Evolutionary conservation across 35 echinoderm and acorn worm genomes (phyloP), one percentile per base, ranked within the genome.

Genomic region (Chiridota heheva): DNA sequence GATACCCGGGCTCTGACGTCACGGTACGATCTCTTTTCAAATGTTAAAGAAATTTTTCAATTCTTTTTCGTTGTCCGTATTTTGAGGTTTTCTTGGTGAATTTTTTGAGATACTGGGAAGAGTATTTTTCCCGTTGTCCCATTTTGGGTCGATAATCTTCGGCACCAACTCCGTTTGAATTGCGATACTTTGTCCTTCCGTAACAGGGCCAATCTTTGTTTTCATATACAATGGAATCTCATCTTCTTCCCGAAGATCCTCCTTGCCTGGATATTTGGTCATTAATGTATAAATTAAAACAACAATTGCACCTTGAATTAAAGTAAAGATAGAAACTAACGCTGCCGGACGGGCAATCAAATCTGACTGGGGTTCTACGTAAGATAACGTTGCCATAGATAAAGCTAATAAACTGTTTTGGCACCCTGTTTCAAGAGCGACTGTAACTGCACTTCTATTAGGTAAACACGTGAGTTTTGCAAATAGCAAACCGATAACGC

Each of bases 341-440:
- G 81, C 24, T 6, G 86, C 80, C 2, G 74, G 40, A 28, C 72
- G 70, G 7, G 71, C 75, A 18, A 91, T 82, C 51, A 96, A 41
- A 30, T 85, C 88, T 1, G 87, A 76, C 56, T 81, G 83, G 7
- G 88, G 88, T 22, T 83, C 53, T 25, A 69, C 68, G 77, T 96
- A 91, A 38, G 78, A 91, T 6, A 91, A 63, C 33, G 85, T 82
- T 13, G 88, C 77, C 63, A 96, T 58, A 16, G 82, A 51, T 5
- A 71, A 33, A 0, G 87, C 93, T 26, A 96, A 68, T 12, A 87
- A 69, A 45, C 70, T 86, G 72, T 96, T 96, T 69, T 96, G 93
- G 27, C 47, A 63, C 16, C 88, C 93, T 8, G 93, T 96, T 46
- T 96, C 93, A 6, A 96, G 58, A 7, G 81, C 73, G n/a, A 96